Evolutionary conservation across 1,140 invertebrate genomes (phyloP).

Genomic region (Macrotrachela quadricornifera): DNA sequence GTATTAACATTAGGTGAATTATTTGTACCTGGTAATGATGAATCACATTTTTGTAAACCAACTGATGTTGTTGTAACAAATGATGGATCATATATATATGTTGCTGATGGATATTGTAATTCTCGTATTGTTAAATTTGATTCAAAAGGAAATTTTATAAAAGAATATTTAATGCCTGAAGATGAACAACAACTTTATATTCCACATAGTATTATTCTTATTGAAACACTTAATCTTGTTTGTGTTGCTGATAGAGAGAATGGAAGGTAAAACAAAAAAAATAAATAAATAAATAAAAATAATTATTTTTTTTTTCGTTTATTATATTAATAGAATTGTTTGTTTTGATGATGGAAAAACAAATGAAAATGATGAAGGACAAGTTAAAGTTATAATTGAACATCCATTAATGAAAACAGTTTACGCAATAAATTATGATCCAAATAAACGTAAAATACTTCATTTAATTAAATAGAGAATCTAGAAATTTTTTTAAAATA

Average conservation of each 20-base stretch:
- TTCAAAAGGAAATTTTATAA: conserved; percentile 42
- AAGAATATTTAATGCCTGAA: conserved; percentile 16
- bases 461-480: too few relatives aligned
- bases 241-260: conserved; percentile 90
- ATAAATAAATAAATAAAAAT: too few relatives aligned
- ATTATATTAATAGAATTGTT: neutral
- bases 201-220: conserved; percentile 56
- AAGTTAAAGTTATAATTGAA: too few relatives aligned
- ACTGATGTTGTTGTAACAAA: conserved; percentile 62
- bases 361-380: neutral
- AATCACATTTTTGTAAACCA: conserved; percentile 67
- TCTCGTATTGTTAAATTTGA: conserved; percentile 62
- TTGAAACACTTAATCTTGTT: conserved; percentile 56
- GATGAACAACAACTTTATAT: conserved; percentile 2
- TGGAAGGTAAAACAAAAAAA: conserved; percentile 15
- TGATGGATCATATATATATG: conserved; percentile 69
- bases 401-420: conserved; percentile 4
- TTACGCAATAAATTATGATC: conserved; percentile 7
- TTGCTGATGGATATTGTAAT: conserved; percentile 84
- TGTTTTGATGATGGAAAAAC: conserved; percentile 1
- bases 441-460: neutral
- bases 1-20: conserved; percentile 52
- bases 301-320: too few relatives aligned
- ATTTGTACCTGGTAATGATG: conserved; percentile 55
- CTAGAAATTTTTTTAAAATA: too few relatives aligned